Conservation (phyloP, 2,797 vertebrate species). For the Notoglanidium macrostoma region DNA sequence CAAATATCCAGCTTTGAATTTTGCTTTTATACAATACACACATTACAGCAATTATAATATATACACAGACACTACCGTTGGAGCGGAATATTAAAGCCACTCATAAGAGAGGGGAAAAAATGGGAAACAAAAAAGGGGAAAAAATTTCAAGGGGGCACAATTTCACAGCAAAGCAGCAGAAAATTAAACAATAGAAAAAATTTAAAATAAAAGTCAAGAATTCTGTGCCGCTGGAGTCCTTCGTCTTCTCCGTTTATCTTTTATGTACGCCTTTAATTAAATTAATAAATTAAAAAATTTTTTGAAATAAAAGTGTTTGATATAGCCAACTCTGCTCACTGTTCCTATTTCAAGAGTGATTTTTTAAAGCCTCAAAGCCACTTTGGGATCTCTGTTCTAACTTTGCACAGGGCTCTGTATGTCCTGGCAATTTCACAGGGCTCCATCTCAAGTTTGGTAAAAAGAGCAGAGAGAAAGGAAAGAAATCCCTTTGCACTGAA, state of each 20-base stretch:
- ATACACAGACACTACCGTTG: background rate
- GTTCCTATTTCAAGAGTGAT: constrained; percentile 63
- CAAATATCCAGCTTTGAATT: background rate
- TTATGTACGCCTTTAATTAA: constrained; percentile 3
- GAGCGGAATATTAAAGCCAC: background rate
- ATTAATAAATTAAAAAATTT: background rate
- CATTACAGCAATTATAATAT: background rate
- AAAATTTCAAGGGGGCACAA: background rate
- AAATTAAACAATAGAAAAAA: background rate
- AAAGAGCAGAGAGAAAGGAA: constrained; percentile 59
- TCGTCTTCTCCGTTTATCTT: background rate
- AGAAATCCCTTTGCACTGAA: constrained; percentile 73
- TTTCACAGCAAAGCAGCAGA: background rate
- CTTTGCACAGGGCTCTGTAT: constrained; percentile 73
- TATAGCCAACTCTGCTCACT: background rate
- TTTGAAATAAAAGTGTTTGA: background rate
- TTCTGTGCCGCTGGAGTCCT: background rate
- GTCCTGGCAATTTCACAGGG: constrained; percentile 77
- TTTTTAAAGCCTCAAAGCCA: constrained; percentile 55
- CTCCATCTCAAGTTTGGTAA: constrained; percentile 75
- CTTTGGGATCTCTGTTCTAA: constrained; percentile 57
- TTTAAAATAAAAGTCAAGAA: background rate
- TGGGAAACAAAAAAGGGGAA: background rate
- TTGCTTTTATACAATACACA: background rate
- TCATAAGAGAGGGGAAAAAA: background rate